Percentiles rank a stretch among this genome's conserved stretches.
Conservation (phyloP, 2,113 vertebrate genomes). For the Hystrix brachyura region DNA sequence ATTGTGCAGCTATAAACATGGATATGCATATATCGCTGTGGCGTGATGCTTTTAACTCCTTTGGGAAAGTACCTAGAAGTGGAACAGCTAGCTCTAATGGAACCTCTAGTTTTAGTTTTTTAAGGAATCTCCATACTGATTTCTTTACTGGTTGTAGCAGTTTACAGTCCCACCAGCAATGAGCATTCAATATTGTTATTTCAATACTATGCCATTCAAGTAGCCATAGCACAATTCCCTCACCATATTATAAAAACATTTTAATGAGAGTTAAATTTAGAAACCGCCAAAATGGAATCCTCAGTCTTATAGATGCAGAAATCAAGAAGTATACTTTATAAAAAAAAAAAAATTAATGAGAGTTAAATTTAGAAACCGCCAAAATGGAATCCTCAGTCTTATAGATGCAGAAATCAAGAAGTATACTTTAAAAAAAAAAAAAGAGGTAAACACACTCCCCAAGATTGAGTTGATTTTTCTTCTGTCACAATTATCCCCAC, state of each 20-base stretch:
- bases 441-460: not conserved
- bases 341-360: no score
- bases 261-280: constrained; percentile 53
- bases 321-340: not conserved
- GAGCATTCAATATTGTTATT: constrained; percentile 18
- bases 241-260: not conserved
- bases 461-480: constrained; percentile 11
- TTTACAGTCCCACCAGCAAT: not conserved
- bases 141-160: not conserved
- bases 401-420: constrained; percentile 20
- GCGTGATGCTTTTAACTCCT: not conserved
- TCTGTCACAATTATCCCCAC: not conserved
- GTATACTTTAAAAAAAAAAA: not conserved
- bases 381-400: constrained; percentile 33
- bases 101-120: not conserved
- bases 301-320: not conserved
- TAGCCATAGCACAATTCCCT: not conserved
- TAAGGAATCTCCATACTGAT: not conserved
- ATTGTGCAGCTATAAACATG: not conserved
- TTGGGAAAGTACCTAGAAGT: not conserved
- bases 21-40: not conserved
- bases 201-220: constrained; percentile 54
- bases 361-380: constrained; percentile 17
- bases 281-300: constrained; percentile 31
- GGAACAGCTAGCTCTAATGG: not conserved